Evolutionary conservation across 1,140 invertebrate species (phyloP).

Genomic region (Brachionus plicatilis): DNA sequence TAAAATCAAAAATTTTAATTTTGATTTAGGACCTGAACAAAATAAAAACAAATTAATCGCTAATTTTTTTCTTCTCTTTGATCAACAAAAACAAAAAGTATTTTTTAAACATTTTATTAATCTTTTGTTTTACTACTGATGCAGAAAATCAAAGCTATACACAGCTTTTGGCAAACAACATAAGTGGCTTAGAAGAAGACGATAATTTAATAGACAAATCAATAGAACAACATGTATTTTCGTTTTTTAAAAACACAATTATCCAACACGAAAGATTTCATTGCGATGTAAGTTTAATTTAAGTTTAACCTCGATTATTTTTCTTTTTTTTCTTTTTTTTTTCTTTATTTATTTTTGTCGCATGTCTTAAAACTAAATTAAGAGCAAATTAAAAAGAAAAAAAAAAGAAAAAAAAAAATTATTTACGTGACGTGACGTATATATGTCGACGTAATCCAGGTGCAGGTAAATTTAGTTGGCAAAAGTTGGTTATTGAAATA

Average conservation of each 20-base stretch:
- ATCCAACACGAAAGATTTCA: slow-evolving; percentile 67
- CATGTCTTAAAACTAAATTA: not conserved
- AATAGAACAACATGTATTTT: slow-evolving; percentile 73
- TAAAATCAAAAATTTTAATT: too few species aligned
- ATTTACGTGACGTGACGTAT: not conserved
- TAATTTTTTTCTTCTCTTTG: not conserved
- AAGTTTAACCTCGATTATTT: slow-evolving; percentile 24
- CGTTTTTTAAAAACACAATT: slow-evolving; percentile 68
- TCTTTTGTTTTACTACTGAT: not conserved
- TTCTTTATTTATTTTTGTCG: not conserved
- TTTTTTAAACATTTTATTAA: not conserved
- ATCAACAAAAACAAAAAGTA: not conserved
- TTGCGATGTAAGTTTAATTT: slow-evolving; percentile 61
- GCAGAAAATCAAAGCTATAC: not conserved
- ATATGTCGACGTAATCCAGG: not conserved
- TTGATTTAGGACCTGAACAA: too few species aligned
- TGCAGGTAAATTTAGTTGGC: not conserved
- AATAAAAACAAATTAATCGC: too few species aligned
- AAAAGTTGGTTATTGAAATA: not conserved
- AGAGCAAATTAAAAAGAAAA: not conserved
- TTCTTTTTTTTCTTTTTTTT: not conserved
- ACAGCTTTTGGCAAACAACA: not conserved
- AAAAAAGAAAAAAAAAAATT: not conserved
- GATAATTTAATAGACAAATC: slow-evolving; percentile 69
- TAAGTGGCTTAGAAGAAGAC: slow-evolving; percentile 63